phyloP scores from a whole-genome alignment of 64 coral and sea anemone genomes.

The Montipora foliosa region DNA sequence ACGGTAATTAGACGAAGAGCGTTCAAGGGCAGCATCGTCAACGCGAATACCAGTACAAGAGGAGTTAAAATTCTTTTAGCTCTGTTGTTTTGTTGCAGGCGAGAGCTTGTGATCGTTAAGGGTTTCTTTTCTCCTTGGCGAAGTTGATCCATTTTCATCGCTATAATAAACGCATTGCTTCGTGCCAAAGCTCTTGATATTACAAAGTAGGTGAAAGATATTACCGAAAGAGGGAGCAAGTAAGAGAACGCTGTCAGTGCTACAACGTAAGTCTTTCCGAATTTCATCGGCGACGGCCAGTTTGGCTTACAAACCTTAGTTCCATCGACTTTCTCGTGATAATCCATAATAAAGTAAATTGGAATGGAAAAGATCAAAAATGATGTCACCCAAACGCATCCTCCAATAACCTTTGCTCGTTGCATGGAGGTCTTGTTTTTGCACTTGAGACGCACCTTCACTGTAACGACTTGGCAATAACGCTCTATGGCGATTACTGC shows the following conservation, averaged over 20 bases:
- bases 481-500: slow-evolving; percentile 50
- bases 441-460: neutral
- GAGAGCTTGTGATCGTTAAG: neutral
- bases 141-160: slow-evolving; percentile 16
- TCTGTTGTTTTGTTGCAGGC: slow-evolving; percentile 56
- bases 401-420: slow-evolving; percentile 8
- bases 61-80: slow-evolving; percentile 87
- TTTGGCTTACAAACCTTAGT: neutral
- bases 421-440: neutral
- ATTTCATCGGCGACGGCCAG: neutral
- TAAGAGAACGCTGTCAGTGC: slow-evolving; percentile 20
- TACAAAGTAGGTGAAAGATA: slow-evolving; percentile 34
- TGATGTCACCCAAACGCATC: slow-evolving; percentile 56
- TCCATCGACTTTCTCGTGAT: neutral
- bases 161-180: slow-evolving; percentile 44
- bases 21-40: slow-evolving; percentile 73
- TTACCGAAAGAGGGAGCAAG: slow-evolving; percentile 23
- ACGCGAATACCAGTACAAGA: slow-evolving; percentile 63
- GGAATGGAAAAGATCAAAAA: slow-evolving; percentile 53
- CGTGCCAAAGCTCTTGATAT: slow-evolving; percentile 10
- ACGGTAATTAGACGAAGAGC: slow-evolving; percentile 38
- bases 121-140: neutral
- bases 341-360: neutral
- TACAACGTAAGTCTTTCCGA: neutral
- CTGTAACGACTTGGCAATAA: slow-evolving; percentile 40